These are phyloP conservation scores for Ctenosaura bakeri DNA, from an alignment of 2,797 vertebrate genomes.

Conservation along the genomic window DNA sequence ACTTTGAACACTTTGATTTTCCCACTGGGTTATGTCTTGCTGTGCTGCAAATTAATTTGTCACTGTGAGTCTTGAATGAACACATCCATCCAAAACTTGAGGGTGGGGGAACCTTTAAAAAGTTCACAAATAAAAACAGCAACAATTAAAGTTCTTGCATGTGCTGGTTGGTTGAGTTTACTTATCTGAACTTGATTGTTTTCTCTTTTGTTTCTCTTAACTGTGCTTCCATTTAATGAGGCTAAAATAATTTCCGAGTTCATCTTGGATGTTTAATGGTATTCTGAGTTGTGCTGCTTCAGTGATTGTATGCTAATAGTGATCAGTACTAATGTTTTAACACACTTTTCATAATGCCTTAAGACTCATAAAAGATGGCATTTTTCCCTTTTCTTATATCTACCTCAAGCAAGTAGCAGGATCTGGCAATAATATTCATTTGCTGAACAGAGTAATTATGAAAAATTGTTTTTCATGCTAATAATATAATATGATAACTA, in stretches of 20 bases:
- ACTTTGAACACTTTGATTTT: neutral
- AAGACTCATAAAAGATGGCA: neutral
- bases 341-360: neutral
- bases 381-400: neutral
- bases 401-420: neutral
- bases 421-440: neutral
- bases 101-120: constrained; percentile 14
- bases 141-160: constrained; percentile 17
- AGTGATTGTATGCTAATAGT: fast-evolving
- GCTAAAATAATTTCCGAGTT: constrained; percentile 3
- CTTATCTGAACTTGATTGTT: constrained; percentile 49
- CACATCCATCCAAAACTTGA: neutral
- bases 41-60: constrained; percentile 28
- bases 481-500: neutral
- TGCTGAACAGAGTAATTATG: neutral
- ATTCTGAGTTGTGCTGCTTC: constrained; percentile 25
- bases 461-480: neutral
- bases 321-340: constrained; percentile 45
- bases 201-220: constrained; percentile 44
- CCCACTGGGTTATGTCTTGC: neutral
- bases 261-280: neutral
- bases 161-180: constrained; percentile 46
- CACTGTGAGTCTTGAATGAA: constrained; percentile 8
- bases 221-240: constrained; percentile 56
- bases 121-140: constrained; percentile 11